A percentile compares a stretch with the other conserved stretches of the same genome.
These are phyloP conservation scores for Lordiphosa stackelbergi DNA, from an alignment of 1,140 invertebrate species.

Conservation along the genomic window DNA sequence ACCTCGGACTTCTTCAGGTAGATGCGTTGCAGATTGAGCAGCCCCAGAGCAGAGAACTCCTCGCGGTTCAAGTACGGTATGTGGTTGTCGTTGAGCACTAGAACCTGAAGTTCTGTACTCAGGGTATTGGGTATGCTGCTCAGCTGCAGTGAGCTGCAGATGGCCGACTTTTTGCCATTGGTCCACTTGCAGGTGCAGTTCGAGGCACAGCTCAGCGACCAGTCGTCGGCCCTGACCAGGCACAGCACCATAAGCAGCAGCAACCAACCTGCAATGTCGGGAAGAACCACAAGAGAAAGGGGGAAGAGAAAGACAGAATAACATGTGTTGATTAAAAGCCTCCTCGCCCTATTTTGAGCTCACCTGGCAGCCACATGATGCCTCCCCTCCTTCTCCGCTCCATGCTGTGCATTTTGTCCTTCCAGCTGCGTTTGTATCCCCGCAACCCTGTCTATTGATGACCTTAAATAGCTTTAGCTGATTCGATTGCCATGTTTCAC, in stretches of 20 bases:
- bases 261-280: conserved; percentile 12
- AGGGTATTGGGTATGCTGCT: conserved; percentile 85
- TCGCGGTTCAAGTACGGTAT: conserved; percentile 87
- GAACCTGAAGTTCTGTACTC: conserved; percentile 90
- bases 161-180: conserved; percentile 90
- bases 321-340: conserved; percentile 15
- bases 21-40: conserved; percentile 90
- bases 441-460: conserved; percentile 68
- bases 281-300: too few species aligned
- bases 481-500: conserved; percentile 75
- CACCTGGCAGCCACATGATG: conserved; percentile 47
- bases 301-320: not conserved
- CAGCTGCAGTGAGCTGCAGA: conserved; percentile 87
- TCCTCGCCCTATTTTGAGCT: conserved; percentile 26
- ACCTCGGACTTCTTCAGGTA: conserved; percentile 87
- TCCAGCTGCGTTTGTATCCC: conserved; percentile 8
- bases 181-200: conserved; percentile 93
- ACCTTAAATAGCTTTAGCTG: conserved; percentile 73
- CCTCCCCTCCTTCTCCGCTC: conserved; percentile 21
- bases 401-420: conserved; percentile 49
- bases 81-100: conserved; percentile 89
- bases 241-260: conserved; percentile 35
- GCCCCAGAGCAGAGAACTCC: conserved; percentile 86
- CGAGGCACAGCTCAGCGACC: conserved; percentile 86
- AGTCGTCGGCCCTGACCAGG: conserved; percentile 81